phyloP scores from a whole-genome alignment of 2,113 vertebrate species.

The Psittacara wagleri region DNA sequence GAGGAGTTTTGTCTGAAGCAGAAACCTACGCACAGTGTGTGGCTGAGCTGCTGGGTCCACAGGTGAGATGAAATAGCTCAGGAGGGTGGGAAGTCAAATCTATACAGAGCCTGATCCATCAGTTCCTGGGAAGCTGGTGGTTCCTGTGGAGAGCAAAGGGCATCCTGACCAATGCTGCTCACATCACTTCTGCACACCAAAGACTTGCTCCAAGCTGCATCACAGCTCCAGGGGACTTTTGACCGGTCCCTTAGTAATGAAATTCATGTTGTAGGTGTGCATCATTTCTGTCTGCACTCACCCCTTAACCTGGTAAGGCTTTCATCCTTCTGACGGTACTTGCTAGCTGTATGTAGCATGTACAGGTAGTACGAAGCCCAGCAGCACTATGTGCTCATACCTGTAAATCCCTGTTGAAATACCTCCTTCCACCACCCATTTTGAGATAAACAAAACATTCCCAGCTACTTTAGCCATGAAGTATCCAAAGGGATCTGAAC shows the following conservation, averaged over 20 bases:
- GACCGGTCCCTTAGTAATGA: not conserved
- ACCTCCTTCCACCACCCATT: fast-evolving
- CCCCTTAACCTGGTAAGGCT: not conserved
- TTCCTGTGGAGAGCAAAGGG: fast-evolving
- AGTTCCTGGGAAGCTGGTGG: not conserved
- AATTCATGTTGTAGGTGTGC: not conserved
- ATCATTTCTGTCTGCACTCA: not conserved
- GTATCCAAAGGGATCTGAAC: not conserved
- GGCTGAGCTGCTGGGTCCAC: not conserved
- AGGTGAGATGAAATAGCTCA: not conserved
- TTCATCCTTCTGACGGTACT: not conserved
- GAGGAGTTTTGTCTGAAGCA: not conserved
- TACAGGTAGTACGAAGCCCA: not conserved
- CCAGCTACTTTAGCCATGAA: not conserved
- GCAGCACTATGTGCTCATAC: no score
- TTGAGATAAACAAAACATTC: not conserved
- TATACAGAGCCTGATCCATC: not conserved
- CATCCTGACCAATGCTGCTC: not conserved
- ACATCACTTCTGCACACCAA: not conserved
- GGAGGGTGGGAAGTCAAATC: not conserved
- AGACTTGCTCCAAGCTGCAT: not conserved
- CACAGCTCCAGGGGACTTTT: not conserved
- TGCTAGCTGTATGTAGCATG: not conserved
- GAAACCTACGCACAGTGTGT: not conserved
- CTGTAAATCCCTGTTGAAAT: not conserved